Percentiles rank a stretch among this genome's conserved stretches.
phyloP scores from a whole-genome alignment of 2,797 vertebrate genomes.

The Champsocephalus esox region DNA sequence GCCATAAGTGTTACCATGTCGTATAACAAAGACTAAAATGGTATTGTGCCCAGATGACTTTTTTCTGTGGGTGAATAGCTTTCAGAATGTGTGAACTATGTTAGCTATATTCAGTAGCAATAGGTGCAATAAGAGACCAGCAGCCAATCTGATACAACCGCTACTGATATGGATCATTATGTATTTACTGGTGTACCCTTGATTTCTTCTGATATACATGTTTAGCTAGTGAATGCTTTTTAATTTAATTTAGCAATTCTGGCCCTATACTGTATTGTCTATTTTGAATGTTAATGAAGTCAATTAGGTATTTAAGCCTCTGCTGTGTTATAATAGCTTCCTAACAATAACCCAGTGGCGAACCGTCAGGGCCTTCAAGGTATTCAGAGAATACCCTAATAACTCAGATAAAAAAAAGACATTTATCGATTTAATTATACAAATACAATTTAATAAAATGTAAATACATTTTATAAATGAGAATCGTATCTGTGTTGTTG shows the following conservation, averaged over 20 bases:
- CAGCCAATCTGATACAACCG: neutral
- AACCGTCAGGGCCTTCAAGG: too few relatives aligned
- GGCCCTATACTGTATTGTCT: neutral
- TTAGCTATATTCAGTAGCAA: slow-evolving; percentile 1
- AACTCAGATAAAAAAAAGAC: too few relatives aligned
- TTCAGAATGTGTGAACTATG: slow-evolving; percentile 8
- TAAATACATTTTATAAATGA: too few relatives aligned
- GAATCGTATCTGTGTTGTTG: too few relatives aligned
- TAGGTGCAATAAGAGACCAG: slow-evolving; percentile 9
- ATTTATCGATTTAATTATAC: too few relatives aligned
- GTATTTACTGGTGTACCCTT: neutral
- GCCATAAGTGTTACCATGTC: neutral
- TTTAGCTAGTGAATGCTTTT: neutral
- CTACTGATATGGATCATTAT: slow-evolving; percentile 6
- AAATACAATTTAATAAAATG: too few relatives aligned
- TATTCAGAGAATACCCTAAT: too few relatives aligned
- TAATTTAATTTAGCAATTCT: neutral
- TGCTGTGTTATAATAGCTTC: neutral
- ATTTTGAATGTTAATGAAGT: neutral
- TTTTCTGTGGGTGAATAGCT: neutral
- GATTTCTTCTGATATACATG: neutral
- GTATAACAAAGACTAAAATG: slow-evolving; percentile 2
- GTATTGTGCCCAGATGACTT: slow-evolving; percentile 2
- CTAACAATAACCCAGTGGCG: neutral
- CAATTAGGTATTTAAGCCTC: neutral